phyloP scores from a whole-genome alignment of 2,113 vertebrate genomes.

The Gasterosteus aculeatus region DNA sequence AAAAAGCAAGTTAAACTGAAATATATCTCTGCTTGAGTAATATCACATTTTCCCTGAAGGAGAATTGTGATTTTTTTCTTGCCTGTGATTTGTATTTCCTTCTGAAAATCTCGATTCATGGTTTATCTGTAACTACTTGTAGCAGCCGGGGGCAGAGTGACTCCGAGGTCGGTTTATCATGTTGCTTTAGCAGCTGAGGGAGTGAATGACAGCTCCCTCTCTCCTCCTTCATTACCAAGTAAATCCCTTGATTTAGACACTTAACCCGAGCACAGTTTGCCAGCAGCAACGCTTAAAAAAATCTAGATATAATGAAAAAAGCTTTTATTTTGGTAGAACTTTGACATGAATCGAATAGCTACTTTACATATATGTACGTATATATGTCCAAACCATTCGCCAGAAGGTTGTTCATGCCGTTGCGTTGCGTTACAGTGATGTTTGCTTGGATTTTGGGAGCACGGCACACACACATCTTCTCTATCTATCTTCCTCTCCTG shows the following conservation, averaged over 20 bases:
- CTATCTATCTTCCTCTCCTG: conserved; percentile 8
- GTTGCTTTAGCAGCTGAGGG: neutral
- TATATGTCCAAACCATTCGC: conserved; percentile 6
- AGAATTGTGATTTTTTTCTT: conserved; percentile 9
- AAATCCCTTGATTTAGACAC: conserved; percentile 2
- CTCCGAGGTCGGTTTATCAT: conserved; percentile 34
- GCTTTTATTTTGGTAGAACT: neutral
- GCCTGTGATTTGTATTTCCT: conserved; percentile 23
- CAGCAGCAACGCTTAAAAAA: neutral
- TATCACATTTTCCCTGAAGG: neutral
- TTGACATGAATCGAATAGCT: neutral
- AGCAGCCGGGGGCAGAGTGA: conserved; percentile 2
- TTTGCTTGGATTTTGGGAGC: conserved; percentile 2
- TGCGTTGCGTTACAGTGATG: neutral
- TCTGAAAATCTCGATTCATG: conserved; percentile 34
- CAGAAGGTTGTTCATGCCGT: neutral
- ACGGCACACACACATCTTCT: neutral
- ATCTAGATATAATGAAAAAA: neutral
- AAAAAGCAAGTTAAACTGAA: neutral
- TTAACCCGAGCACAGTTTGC: conserved; percentile 1
- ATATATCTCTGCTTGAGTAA: neutral
- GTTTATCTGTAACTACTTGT: conserved; percentile 41
- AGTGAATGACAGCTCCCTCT: conserved; percentile 9
- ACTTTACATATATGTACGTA: too few relatives aligned
- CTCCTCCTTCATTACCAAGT: neutral